phyloP scores from a whole-genome alignment of 2,888 invertebrate species.

The Thereva nobilitata region DNA sequence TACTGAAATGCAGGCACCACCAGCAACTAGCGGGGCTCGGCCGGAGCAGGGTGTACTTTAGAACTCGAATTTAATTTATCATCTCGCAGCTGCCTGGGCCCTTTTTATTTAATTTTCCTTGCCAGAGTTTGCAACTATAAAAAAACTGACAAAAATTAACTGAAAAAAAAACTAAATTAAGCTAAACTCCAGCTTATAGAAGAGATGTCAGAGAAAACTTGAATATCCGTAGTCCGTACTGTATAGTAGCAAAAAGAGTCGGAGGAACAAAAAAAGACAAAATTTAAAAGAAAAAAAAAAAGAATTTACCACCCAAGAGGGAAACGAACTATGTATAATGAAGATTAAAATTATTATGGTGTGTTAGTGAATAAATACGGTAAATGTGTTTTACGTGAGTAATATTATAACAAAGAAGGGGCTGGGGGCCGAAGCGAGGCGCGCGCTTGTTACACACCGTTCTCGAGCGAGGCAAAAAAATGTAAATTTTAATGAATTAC shows the following conservation, averaged over 20 bases:
- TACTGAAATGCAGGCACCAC: too few relatives aligned
- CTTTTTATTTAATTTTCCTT: slow-evolving; percentile 29
- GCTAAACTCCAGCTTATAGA: too few relatives aligned
- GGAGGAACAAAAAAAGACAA: too few relatives aligned
- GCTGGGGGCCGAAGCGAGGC: slow-evolving; percentile 20
- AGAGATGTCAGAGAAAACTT: too few relatives aligned
- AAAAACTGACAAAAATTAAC: too few relatives aligned
- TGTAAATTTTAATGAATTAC: slow-evolving; percentile 10
- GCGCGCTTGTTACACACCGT: slow-evolving; percentile 18
- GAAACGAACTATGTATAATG: slow-evolving; percentile 29
- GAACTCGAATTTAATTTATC: slow-evolving; percentile 6
- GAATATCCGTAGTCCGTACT: too few relatives aligned
- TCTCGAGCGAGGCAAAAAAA: slow-evolving; percentile 7
- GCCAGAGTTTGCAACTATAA: too few relatives aligned
- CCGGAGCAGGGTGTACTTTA: background rate
- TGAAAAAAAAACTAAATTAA: too few relatives aligned
- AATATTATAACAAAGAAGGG: slow-evolving; percentile 27
- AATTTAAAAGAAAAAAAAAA: slow-evolving; percentile 22
- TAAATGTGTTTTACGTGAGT: slow-evolving; percentile 27
- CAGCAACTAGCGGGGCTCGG: background rate
- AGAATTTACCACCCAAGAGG: slow-evolving; percentile 34
- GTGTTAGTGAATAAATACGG: slow-evolving; percentile 16
- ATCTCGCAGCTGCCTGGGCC: slow-evolving; percentile 22
- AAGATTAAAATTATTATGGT: slow-evolving; percentile 9
- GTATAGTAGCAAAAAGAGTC: too few relatives aligned